phyloP scores from a whole-genome alignment of 2,797 vertebrate species.

The Cottoperca gobio region DNA sequence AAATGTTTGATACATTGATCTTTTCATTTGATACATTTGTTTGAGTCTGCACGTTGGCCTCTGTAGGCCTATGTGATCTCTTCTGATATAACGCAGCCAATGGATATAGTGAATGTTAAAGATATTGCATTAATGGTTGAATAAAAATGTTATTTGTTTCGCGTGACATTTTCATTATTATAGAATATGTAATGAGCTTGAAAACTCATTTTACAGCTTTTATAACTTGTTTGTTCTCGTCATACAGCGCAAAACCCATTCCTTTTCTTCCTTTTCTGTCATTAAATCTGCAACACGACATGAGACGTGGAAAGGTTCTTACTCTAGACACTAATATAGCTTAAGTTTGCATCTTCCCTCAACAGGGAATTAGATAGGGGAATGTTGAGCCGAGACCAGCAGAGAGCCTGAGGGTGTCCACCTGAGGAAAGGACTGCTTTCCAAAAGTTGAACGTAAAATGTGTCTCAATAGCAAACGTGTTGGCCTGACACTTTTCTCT shows the following conservation, averaged over 20 bases:
- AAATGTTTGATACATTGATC: conserved; percentile 55
- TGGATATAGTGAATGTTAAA: conserved; percentile 16
- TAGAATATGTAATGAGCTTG: background rate
- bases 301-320: conserved; percentile 18
- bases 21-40: conserved; percentile 32
- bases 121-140: conserved; percentile 1
- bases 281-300: conserved; percentile 17
- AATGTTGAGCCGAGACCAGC: conserved; percentile 29
- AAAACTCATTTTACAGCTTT: background rate
- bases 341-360: conserved; percentile 31
- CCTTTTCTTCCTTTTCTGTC: background rate
- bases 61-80: conserved; percentile 27
- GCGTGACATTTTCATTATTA: too few relatives aligned
- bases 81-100: conserved; percentile 19
- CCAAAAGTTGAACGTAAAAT: conserved; percentile 22
- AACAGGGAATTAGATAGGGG: conserved; percentile 10
- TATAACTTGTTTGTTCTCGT: background rate
- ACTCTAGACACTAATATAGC: conserved; percentile 30
- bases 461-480: conserved; percentile 14
- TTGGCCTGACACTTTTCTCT: conserved; percentile 29
- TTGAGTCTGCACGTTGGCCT: conserved; percentile 54
- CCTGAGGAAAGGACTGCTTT: conserved; percentile 24
- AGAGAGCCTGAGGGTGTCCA: conserved; percentile 19
- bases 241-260: background rate
- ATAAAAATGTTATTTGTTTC: too few relatives aligned